Evolutionary conservation across 2,797 vertebrate genomes (phyloP).

Genomic region (Rallus crepitans): DNA sequence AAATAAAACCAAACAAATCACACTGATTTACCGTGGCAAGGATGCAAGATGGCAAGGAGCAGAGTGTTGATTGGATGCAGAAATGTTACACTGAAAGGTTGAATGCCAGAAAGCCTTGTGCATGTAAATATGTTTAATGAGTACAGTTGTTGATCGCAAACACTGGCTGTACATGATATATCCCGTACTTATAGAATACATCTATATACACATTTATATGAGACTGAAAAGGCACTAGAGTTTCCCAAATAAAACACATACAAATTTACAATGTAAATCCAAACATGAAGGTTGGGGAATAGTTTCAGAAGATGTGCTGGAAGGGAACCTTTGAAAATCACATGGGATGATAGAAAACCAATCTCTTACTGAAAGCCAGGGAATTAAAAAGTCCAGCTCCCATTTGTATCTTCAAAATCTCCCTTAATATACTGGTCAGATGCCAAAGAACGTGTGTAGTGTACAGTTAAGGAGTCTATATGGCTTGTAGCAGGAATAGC

Average conservation of each 20-base stretch:
- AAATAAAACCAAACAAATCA: background rate
- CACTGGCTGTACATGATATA: background rate
- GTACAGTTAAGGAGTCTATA: background rate
- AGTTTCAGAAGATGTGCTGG: background rate
- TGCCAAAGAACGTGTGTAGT: background rate
- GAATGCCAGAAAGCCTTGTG: background rate
- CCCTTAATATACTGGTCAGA: background rate
- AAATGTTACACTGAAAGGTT: background rate
- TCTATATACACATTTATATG: conserved; percentile 44
- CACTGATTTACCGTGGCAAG: background rate
- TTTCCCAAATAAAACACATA: conserved; percentile 38
- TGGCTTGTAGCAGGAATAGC: no score
- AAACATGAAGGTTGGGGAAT: background rate
- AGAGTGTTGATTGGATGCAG: background rate
- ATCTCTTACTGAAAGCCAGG: background rate
- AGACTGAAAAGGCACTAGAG: conserved; percentile 67
- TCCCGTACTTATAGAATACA: background rate
- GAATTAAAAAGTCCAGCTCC: background rate
- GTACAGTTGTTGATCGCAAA: background rate
- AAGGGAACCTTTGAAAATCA: background rate
- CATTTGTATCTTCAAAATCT: background rate
- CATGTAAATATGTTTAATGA: background rate
- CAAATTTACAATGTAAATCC: conserved; percentile 11
- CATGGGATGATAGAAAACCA: background rate
- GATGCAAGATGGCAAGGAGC: background rate